These are phyloP conservation scores for Darevskia mixta DNA, from an alignment of 2,797 vertebrate genomes.

Conservation along the genomic window DNA sequence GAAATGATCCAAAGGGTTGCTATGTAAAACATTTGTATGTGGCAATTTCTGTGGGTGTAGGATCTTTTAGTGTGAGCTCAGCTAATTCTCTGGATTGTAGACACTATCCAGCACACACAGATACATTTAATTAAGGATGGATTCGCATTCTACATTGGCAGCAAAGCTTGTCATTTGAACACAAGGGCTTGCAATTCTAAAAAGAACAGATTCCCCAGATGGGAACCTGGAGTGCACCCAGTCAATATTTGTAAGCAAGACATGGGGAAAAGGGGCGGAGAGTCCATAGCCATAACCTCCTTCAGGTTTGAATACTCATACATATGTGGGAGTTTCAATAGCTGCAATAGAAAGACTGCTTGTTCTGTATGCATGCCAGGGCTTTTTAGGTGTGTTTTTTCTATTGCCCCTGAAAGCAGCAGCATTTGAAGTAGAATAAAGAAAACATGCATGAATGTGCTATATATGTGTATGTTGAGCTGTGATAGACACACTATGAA, in stretches of 20 bases:
- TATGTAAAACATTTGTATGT: conserved; percentile 7
- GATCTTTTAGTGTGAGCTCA: neutral
- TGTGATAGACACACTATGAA: neutral
- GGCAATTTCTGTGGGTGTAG: neutral
- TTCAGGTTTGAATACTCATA: neutral
- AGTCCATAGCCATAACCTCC: neutral
- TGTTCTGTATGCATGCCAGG: neutral
- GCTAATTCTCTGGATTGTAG: neutral
- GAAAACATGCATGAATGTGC: neutral
- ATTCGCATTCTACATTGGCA: neutral
- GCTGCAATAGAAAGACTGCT: neutral
- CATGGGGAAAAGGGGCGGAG: neutral
- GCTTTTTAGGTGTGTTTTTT: neutral
- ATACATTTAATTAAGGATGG: neutral
- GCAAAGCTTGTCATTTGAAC: neutral
- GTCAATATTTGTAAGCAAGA: neutral
- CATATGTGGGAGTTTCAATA: neutral
- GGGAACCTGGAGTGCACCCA: neutral
- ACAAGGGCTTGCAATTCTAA: neutral
- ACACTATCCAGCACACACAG: neutral
- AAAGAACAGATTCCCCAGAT: neutral
- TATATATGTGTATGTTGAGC: neutral
- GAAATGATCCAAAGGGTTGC: neutral
- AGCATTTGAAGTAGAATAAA: neutral
- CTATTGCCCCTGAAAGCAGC: neutral